phyloP scores from a whole-genome alignment of 2,888 invertebrate genomes.

The Meiosimyza decipiens region DNA sequence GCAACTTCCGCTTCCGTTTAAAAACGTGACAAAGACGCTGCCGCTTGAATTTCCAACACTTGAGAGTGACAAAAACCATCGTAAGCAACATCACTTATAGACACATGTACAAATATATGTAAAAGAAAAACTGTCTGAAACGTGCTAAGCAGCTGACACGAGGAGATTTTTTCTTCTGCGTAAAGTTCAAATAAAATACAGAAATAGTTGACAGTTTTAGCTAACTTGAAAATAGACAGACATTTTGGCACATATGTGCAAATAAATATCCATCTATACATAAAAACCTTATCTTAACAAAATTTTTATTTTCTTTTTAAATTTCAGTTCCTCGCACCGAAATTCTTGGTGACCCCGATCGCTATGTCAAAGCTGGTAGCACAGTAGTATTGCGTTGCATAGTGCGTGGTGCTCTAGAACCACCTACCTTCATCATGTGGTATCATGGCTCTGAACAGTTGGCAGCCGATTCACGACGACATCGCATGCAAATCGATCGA shows the following conservation, averaged over 20 bases:
- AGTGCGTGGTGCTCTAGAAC: constrained; percentile 89
- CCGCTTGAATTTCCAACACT: neutral
- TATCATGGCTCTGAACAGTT: constrained; percentile 73
- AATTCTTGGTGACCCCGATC: constrained; percentile 88
- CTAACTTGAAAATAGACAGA: too few species aligned
- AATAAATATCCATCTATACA: too few species aligned
- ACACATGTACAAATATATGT: neutral
- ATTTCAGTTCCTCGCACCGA: constrained; percentile 89
- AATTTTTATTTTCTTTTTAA: constrained; percentile 7
- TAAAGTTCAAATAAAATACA: too few species aligned
- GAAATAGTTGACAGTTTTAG: too few species aligned
- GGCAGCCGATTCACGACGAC: constrained; percentile 64
- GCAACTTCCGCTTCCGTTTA: constrained; percentile 25
- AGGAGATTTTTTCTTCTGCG: neutral
- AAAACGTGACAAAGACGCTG: constrained; percentile 24
- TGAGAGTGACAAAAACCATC: neutral
- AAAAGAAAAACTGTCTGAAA: constrained; percentile 11
- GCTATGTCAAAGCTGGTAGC: constrained; percentile 91
- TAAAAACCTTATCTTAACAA: neutral
- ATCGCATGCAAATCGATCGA: constrained; percentile 65
- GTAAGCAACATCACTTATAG: neutral
- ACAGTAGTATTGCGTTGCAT: constrained; percentile 89
- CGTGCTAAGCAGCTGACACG: constrained; percentile 15
- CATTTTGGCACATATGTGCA: too few species aligned
- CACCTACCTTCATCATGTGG: constrained; percentile 95